Percentiles rank a stretch among this genome's conserved stretches.
phyloP scores from a whole-genome alignment of 2,888 invertebrate species.

The Pammene aurita region DNA sequence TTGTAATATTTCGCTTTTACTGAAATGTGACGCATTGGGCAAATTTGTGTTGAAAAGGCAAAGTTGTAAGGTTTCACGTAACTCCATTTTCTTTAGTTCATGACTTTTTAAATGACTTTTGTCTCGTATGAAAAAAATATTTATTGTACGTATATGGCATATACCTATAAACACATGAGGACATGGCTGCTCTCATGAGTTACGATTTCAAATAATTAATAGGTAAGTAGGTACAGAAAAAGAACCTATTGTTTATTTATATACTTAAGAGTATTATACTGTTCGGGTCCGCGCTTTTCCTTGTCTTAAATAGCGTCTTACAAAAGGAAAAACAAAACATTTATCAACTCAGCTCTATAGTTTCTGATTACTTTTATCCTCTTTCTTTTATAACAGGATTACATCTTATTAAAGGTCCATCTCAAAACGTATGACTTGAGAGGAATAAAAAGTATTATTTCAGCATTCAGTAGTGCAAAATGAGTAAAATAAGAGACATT shows the following conservation, averaged over 20 bases:
- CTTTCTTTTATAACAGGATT: background rate
- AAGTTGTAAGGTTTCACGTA: no score
- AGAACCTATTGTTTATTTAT: background rate
- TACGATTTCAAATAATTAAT: no score
- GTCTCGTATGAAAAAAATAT: no score
- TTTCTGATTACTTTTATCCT: constrained; percentile 5
- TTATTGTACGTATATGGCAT: no score
- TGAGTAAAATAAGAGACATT: constrained; percentile 14
- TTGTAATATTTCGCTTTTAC: no score
- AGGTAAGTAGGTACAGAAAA: background rate
- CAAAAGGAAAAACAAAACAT: constrained; percentile 18
- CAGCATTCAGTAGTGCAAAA: constrained; percentile 27
- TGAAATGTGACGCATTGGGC: no score
- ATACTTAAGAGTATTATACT: background rate
- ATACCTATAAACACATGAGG: no score
- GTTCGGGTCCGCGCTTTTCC: background rate
- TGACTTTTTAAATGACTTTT: no score
- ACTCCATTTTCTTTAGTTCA: no score
- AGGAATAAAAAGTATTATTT: constrained; percentile 23
- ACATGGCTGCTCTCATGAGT: no score
- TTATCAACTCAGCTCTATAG: constrained; percentile 11
- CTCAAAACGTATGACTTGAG: constrained; percentile 9
- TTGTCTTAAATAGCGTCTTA: constrained; percentile 4
- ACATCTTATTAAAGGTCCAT: constrained; percentile 5
- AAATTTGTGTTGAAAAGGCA: no score